Evolutionary conservation across 2,113 vertebrate genomes (phyloP), one percentile per base, ranked within the genome.

Genomic region (Carassius auratus): DNA sequence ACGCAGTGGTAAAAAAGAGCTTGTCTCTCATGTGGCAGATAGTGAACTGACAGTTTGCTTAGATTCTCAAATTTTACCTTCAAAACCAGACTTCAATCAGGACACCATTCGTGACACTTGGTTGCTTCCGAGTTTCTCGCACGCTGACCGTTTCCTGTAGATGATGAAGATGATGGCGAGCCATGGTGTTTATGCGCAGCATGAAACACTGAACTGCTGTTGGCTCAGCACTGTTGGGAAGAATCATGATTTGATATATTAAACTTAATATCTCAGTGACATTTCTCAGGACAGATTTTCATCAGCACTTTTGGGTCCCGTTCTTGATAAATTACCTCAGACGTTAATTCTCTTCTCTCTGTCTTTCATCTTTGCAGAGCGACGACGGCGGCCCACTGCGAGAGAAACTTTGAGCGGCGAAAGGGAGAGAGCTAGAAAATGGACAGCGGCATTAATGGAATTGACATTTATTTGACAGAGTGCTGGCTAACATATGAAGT

Each of bases 241-340:
- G 73, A 38, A 45, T 90, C 89, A 86, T 86, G 75, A 91, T 93
- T 92, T 95, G 93, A 95, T 94, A 92, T 93, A 95, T 95, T 93
- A 92, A 90, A 94, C 90, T 92, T 94, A 93, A 94, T 94, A 94
- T 94, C 92, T 93, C 90, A 89, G 91, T 92, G 94, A 93, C 92
- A 94, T 93, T 92, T 94, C 92, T 93, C 91, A 91, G 90, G 90
- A 93, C 93, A 93, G 90, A 94, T 94, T 94, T 94, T 94, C 92
- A 94, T 94, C 92, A 91, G 90, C 91, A 93, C 91, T 92, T 94
- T 93, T 93, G 89, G 89, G 88, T 90, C 69, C 21, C 59, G 66
- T 26, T 86, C 77, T 87, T 87, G 88, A 89, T 82, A 83, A 89
- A 89, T 87, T 83, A 85, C 85, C 83, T 81, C 75, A 66, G 85